Percentiles rank a stretch among this genome's conserved stretches.
Evolutionary conservation across 2,888 invertebrate species (phyloP).

Genomic region (Cheilosia urbana): DNA sequence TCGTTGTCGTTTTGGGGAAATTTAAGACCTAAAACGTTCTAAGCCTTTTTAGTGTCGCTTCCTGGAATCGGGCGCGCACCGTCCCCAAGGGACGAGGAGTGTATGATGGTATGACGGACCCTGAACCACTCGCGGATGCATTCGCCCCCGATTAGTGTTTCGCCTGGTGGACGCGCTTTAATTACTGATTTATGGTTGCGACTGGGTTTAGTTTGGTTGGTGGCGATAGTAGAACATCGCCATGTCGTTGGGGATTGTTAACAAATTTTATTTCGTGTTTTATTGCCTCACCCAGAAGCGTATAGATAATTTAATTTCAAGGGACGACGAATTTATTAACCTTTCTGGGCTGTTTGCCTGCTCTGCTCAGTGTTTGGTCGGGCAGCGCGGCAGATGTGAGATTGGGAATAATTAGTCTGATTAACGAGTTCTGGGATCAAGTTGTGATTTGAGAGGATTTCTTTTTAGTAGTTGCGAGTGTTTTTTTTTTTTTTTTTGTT

Average conservation of each 20-base stretch:
- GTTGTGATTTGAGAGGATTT: conserved; percentile 53
- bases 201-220: conserved; percentile 19
- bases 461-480: neutral
- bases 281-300: conserved; percentile 59
- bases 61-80: conserved; percentile 31
- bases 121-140: conserved; percentile 49
- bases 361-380: neutral
- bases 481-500: conserved; percentile 31
- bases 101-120: too few relatives aligned
- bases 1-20: conserved; percentile 26
- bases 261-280: conserved; percentile 73
- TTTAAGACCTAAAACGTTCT: conserved; percentile 47
- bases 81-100: conserved; percentile 25
- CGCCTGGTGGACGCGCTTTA: conserved; percentile 58
- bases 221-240: conserved; percentile 17
- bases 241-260: conserved; percentile 58
- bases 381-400: conserved; percentile 47
- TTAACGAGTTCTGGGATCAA: conserved; percentile 71
- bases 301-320: conserved; percentile 69
- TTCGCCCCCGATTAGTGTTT: conserved; percentile 69
- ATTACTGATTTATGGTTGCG: conserved; percentile 73
- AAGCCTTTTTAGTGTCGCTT: conserved; percentile 69
- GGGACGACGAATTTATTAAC: conserved; percentile 55
- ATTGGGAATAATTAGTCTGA: conserved; percentile 72
- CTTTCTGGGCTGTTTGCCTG: conserved; percentile 33